A percentile compares a stretch with the other conserved stretches of the same genome.
Conservation (phyloP, 2,113 vertebrate genomes). For the Pachypanchax playfairii region DNA sequence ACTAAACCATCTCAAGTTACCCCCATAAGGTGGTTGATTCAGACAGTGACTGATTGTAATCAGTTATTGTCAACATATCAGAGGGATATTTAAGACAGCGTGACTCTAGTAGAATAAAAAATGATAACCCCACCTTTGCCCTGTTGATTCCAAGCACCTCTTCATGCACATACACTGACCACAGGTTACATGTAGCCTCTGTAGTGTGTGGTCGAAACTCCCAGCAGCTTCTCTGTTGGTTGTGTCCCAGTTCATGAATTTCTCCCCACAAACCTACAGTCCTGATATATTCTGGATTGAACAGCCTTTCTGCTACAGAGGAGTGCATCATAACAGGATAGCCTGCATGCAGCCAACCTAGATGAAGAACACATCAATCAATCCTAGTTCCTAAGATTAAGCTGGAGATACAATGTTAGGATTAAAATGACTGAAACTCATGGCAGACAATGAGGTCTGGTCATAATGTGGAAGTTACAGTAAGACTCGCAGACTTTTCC, state of each 20-base stretch:
- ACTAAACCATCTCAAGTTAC: too few relatives aligned
- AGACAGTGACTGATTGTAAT: too few relatives aligned
- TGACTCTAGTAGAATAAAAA: too few relatives aligned
- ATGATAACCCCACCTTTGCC: conserved; percentile 51
- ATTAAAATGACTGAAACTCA: too few relatives aligned
- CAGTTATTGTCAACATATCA: too few relatives aligned
- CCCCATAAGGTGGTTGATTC: too few relatives aligned
- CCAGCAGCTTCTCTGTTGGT: conserved; percentile 81
- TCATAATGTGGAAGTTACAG: too few relatives aligned
- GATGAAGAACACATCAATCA: neutral
- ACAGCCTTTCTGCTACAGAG: conserved; percentile 9
- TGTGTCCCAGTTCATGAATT: conserved; percentile 83
- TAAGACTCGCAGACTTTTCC: too few relatives aligned
- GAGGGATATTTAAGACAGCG: too few relatives aligned
- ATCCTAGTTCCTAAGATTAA: neutral
- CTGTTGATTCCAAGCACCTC: conserved; percentile 66
- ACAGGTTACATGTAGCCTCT: conserved; percentile 86
- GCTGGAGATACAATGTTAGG: too few relatives aligned
- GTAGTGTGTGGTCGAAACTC: conserved; percentile 80
- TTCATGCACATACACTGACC: conserved; percentile 82
- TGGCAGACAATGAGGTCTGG: too few relatives aligned
- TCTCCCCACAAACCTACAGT: conserved; percentile 65
- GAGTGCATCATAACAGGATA: conserved; percentile 78
- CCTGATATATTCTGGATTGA: neutral
- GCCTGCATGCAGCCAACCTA: conserved; percentile 84